These are phyloP conservation scores for Dicrostonyx torquatus DNA, from an alignment of 2,797 vertebrate genomes.

Conservation along the genomic window DNA sequence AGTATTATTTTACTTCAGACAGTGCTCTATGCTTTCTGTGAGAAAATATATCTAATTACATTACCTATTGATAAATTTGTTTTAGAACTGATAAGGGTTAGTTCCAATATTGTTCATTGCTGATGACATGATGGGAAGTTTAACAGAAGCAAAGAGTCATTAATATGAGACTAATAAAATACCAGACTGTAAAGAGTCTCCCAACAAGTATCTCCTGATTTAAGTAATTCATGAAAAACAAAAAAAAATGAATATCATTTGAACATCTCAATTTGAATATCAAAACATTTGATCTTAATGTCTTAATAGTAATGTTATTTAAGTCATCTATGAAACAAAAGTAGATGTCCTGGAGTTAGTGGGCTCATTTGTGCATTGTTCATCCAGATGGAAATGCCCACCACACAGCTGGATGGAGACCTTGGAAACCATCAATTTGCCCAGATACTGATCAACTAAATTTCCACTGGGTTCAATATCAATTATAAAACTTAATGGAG, in stretches of 20 bases:
- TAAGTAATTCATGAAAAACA: neutral
- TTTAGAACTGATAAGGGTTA: neutral
- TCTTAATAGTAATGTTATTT: neutral
- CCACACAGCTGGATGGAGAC: neutral
- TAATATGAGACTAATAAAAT: neutral
- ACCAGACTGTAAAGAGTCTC: neutral
- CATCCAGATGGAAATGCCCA: neutral
- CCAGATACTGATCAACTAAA: neutral
- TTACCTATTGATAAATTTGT: neutral
- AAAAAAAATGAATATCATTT: too few species aligned
- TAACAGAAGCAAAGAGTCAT: neutral
- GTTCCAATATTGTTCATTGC: neutral
- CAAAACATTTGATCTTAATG: neutral
- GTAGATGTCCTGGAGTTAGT: neutral
- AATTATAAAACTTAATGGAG: neutral
- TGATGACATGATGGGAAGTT: neutral
- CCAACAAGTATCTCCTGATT: neutral
- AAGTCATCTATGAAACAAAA: neutral
- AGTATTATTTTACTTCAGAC: neutral
- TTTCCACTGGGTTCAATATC: neutral
- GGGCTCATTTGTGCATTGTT: neutral
- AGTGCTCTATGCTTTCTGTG: neutral
- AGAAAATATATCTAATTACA: neutral
- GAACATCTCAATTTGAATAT: neutral
- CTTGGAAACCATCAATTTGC: conserved; percentile 1